Evolutionary conservation across 2,888 invertebrate species (phyloP), one percentile per base, ranked within the genome.

Genomic region (Tholera decimalis): DNA sequence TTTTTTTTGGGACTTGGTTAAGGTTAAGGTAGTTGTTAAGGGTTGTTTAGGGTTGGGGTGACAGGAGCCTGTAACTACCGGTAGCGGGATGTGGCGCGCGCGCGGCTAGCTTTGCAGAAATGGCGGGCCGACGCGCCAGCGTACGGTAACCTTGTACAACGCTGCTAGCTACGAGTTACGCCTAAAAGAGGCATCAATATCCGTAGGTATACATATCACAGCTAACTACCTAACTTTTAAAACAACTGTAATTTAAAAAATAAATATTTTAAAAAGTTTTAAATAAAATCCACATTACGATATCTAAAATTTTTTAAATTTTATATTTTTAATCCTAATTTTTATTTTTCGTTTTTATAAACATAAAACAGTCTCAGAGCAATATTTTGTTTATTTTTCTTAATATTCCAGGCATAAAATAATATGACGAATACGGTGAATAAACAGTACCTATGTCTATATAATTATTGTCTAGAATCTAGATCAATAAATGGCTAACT

Each of bases 111-210:
- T 80, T 70, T 73, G 81, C 73, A 86, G 87, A 88, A 93, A 91
- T 93, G 93, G 91, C 91, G 87, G 83, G 80, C 71, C 60, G 75
- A 63, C 69, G 70, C 67, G 65, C 66, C 66, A 73, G 50, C 80
- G 77, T 78, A 73, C 85, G 75, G 74, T 87, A 88, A 86, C 90
- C 90, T 88, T 87, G 86, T 80, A 68, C 59, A 28, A 60, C 66
- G 63, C 84, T 83, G 85, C 87, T 88, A 87, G 84, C 82, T 78
- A 73, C 79, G 85, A 81, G 82, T 86, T 86, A 82, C 87, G 88
- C 89, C 91, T 89, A 89, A 91, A 89, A 83, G 87, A 87, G 85
- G 77, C 88, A 90, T 85, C 86, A 80, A 81, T 78, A 82, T 65
- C 80, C 73, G 82, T 80, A 80, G 80, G 80, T 82, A 82, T 80